These are phyloP conservation scores for Selenia dentaria DNA, from an alignment of 2,888 invertebrate genomes.

Conservation along the genomic window DNA sequence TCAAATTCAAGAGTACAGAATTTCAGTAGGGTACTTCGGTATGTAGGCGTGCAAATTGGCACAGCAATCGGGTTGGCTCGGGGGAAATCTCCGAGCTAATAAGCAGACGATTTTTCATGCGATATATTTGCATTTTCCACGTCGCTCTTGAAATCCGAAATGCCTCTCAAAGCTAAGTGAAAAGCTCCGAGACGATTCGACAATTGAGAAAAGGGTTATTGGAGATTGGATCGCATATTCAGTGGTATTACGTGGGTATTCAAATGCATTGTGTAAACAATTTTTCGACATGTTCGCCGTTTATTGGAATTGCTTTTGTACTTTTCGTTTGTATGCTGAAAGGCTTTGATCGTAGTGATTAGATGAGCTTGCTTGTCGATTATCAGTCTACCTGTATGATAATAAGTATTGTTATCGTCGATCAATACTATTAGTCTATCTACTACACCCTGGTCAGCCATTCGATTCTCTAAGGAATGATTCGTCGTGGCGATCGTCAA, in stretches of 20 bases:
- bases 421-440: too few species aligned
- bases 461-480: too few species aligned
- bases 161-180: conserved; percentile 7
- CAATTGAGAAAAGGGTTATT: conserved; percentile 13
- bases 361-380: too few species aligned
- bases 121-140: conserved; percentile 26
- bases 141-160: conserved; percentile 3
- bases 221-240: conserved; percentile 14
- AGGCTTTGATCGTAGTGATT: too few species aligned
- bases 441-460: too few species aligned
- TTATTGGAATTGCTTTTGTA: neutral
- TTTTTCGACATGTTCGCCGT: neutral
- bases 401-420: too few species aligned
- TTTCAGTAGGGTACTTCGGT: neutral
- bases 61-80: conserved; percentile 23
- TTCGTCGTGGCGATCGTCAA: too few species aligned
- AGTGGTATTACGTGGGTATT: neutral
- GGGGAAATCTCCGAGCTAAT: conserved; percentile 39
- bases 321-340: neutral
- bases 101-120: conserved; percentile 34
- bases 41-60: conserved; percentile 29
- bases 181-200: conserved; percentile 1
- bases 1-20: neutral
- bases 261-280: neutral
- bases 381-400: too few species aligned